Evolutionary conservation across 2,888 invertebrate species (phyloP).

Genomic region (Luffia ferchaultella): DNA sequence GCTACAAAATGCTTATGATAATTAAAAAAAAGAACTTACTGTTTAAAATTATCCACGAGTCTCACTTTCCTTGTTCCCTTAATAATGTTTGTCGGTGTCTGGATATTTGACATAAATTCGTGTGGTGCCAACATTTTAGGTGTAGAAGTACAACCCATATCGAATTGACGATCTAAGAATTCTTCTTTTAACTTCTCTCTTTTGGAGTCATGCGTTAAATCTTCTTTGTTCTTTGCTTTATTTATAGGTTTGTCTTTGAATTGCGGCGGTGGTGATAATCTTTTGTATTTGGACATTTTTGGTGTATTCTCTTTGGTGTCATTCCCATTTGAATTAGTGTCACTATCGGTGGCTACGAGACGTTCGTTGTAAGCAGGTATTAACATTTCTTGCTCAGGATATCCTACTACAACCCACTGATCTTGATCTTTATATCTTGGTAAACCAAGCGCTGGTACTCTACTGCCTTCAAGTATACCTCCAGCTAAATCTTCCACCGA

Average conservation of each 20-base stretch:
- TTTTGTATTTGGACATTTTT: constrained; percentile 29
- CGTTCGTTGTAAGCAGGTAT: constrained; percentile 55
- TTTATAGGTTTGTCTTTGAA: constrained; percentile 44
- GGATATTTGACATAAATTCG: constrained; percentile 35
- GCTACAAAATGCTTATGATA: too few relatives aligned
- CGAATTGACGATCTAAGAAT: constrained; percentile 47
- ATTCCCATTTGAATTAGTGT: constrained; percentile 28
- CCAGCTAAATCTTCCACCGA: constrained; percentile 40
- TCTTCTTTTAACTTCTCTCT: constrained; percentile 56
- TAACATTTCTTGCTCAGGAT: constrained; percentile 46
- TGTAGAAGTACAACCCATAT: constrained; percentile 54
- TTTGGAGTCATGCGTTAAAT: constrained; percentile 49
- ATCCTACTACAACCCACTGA: constrained; percentile 51
- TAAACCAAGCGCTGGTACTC: constrained; percentile 52
- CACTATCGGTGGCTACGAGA: constrained; percentile 33
- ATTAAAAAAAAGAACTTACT: constrained; percentile 31
- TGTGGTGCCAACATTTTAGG: constrained; percentile 56
- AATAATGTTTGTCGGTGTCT: constrained; percentile 27
- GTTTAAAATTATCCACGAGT: constrained; percentile 46
- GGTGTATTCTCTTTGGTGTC: constrained; percentile 25
- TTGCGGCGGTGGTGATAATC: constrained; percentile 51
- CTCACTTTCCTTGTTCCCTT: constrained; percentile 19
- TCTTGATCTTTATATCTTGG: constrained; percentile 44
- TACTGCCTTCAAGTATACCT: constrained; percentile 40
- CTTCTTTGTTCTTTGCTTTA: constrained; percentile 36